Conservation (phyloP, 2,888 invertebrate genomes). For the Branchinecta sandiegonensis region DNA sequence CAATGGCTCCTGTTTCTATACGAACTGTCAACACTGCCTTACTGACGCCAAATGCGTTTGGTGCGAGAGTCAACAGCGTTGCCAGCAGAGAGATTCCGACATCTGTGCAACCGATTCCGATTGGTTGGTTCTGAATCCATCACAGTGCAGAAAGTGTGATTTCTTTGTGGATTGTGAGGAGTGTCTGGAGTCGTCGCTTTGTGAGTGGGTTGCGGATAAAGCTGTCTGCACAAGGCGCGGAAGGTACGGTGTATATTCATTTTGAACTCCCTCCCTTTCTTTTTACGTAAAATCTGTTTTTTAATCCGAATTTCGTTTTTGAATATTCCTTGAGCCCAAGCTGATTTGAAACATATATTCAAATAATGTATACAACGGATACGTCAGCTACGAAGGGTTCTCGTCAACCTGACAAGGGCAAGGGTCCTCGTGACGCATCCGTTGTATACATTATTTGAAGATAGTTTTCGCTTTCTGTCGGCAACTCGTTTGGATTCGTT, state of each 20-base stretch:
- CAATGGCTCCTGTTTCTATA: slow-evolving; percentile 60
- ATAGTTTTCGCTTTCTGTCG: too few species aligned
- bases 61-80: slow-evolving; percentile 63
- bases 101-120: slow-evolving; percentile 35
- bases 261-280: too few species aligned
- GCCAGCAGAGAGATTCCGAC: slow-evolving; percentile 51
- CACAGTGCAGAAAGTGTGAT: slow-evolving; percentile 71
- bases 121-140: slow-evolving; percentile 61
- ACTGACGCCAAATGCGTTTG: slow-evolving; percentile 81
- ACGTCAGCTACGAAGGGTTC: too few species aligned
- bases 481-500: too few species aligned
- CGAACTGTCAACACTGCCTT: slow-evolving; percentile 71
- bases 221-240: slow-evolving; percentile 70
- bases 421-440: too few species aligned
- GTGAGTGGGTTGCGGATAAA: slow-evolving; percentile 87
- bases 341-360: too few species aligned
- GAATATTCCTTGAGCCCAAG: too few species aligned
- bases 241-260: slow-evolving; percentile 29
- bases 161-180: slow-evolving; percentile 76
- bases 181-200: slow-evolving; percentile 57
- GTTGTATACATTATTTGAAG: too few species aligned
- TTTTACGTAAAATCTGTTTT: too few species aligned
- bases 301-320: too few species aligned
- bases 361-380: too few species aligned
- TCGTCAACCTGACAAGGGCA: too few species aligned